Conservation (phyloP, 2,797 vertebrate species). For the Helicolenus hilgendorfi region DNA sequence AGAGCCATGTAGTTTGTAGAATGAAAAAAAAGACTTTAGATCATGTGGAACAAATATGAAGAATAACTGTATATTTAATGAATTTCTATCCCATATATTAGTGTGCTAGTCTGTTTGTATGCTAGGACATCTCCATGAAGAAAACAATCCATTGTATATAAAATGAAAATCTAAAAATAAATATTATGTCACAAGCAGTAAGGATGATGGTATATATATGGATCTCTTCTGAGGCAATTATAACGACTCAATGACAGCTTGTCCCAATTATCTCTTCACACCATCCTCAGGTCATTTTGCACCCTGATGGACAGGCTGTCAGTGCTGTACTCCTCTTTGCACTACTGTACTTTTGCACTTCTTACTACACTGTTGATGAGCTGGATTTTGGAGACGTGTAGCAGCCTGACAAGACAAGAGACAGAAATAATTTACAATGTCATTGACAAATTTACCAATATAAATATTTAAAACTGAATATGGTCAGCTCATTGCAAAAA, state of each 20-base stretch:
- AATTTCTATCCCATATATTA: not conserved
- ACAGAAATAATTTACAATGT: not conserved
- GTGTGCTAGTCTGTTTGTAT: not conserved
- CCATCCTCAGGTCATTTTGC: conserved; percentile 1
- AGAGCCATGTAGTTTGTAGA: not conserved
- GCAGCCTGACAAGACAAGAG: not conserved
- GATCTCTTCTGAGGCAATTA: not conserved
- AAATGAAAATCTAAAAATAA: not conserved
- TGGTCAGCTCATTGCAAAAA: not conserved
- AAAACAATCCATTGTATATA: not conserved
- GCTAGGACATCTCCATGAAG: not conserved
- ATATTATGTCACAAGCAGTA: not conserved
- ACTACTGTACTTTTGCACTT: not conserved
- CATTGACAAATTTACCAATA: not conserved
- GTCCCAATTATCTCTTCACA: conserved; percentile 13
- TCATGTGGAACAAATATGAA: not conserved
- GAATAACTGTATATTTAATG: not conserved
- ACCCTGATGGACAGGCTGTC: not conserved
- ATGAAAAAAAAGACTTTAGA: not conserved
- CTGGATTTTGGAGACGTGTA: not conserved
- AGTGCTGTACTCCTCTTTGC: not conserved
- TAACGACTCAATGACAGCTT: not conserved
- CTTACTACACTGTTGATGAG: not conserved
- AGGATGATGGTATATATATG: not conserved
- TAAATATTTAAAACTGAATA: not conserved